Conservation (phyloP, 2,113 vertebrate genomes). For the Lepus europaeus region DNA sequence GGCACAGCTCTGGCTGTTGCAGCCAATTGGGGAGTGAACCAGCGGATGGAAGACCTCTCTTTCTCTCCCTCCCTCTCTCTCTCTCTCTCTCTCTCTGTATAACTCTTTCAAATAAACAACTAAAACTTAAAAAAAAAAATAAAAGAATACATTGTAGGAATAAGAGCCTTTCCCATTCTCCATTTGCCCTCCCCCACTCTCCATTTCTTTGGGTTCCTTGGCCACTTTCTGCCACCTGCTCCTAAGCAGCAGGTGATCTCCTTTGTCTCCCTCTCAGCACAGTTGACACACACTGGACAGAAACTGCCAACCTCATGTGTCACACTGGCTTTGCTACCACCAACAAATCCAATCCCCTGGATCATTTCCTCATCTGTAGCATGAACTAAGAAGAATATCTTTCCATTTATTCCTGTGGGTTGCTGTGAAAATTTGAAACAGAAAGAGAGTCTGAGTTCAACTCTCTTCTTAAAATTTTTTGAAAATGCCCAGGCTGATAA, state of each 20-base stretch:
- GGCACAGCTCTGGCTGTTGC: too few species aligned
- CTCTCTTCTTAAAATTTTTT: background rate
- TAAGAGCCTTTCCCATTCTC: too few species aligned
- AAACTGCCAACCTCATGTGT: fast-evolving
- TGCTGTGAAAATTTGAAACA: background rate
- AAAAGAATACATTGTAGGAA: background rate
- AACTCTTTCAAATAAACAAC: too few species aligned
- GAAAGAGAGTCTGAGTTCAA: background rate
- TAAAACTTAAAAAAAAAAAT: too few species aligned
- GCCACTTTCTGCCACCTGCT: too few species aligned
- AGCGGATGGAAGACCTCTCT: too few species aligned
- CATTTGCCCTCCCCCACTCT: background rate
- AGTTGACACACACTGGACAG: too few species aligned
- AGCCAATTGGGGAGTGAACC: too few species aligned
- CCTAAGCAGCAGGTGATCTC: background rate
- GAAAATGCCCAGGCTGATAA: background rate
- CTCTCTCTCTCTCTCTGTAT: too few species aligned
- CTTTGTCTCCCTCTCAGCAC: too few species aligned
- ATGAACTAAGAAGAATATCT: background rate
- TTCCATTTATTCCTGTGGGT: background rate
- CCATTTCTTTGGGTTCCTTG: background rate
- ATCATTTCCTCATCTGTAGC: background rate
- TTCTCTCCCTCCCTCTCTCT: too few species aligned
- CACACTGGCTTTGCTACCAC: background rate
- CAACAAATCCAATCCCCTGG: background rate